phyloP scores from a whole-genome alignment of 2,797 vertebrate species.

The Valencia hispanica region DNA sequence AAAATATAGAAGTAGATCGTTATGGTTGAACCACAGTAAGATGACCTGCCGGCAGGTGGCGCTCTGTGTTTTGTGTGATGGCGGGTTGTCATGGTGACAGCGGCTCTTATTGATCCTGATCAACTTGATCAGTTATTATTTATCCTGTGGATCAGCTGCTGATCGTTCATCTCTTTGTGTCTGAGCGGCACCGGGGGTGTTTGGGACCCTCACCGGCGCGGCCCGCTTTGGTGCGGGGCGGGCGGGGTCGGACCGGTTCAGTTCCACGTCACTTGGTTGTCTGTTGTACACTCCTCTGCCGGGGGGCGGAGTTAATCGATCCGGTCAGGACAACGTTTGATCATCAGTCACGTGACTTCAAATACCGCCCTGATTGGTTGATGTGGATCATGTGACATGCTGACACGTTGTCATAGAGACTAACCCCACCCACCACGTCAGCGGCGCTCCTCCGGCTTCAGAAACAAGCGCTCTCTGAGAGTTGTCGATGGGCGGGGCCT shows the following conservation, averaged over 20 bases:
- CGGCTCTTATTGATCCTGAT: constrained; percentile 4
- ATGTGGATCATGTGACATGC: constrained; percentile 18
- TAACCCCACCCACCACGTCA: not conserved
- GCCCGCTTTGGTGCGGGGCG: accelerated
- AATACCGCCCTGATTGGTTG: not conserved
- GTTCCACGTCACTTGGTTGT: constrained; percentile 58
- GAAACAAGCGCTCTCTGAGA: constrained; percentile 34
- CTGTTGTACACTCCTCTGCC: constrained; percentile 23
- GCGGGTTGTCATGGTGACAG: constrained; percentile 21
- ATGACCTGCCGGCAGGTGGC: not conserved
- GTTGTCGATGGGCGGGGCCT: constrained; percentile 17
- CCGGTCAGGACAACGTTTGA: not conserved
- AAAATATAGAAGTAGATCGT: no score
- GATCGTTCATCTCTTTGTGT: constrained; percentile 10
- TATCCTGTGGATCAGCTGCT: not conserved
- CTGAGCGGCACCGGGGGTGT: not conserved
- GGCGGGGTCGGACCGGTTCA: constrained; percentile 18
- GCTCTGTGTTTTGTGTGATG: not conserved
- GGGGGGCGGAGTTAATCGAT: constrained; percentile 7
- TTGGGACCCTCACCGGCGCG: accelerated
- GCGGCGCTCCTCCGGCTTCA: accelerated
- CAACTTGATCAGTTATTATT: not conserved
- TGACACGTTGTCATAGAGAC: constrained; percentile 63
- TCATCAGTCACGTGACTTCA: constrained; percentile 29
- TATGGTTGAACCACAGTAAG: no score